These are phyloP conservation scores for Syndactyla subalaris DNA, from an alignment of 2,797 vertebrate genomes.

Conservation along the genomic window DNA sequence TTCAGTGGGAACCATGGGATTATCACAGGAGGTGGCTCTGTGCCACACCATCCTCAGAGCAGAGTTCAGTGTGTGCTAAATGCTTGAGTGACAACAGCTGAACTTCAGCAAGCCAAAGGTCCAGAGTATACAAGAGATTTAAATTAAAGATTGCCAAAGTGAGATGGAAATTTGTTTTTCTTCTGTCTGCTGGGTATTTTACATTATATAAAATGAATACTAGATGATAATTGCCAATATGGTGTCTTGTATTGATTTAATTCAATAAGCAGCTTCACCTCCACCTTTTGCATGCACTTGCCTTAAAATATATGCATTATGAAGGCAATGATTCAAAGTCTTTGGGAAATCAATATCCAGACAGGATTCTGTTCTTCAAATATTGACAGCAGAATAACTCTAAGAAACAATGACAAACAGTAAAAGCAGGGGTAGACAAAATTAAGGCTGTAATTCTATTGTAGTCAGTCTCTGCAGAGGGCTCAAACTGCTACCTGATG, in stretches of 20 bases:
- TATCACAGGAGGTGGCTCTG: neutral
- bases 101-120: neutral
- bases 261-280: constrained; percentile 54
- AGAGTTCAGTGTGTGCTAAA: neutral
- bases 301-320: constrained; percentile 53
- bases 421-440: constrained; percentile 1
- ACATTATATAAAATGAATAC: constrained; percentile 5
- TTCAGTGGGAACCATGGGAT: neutral
- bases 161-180: neutral
- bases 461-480: neutral
- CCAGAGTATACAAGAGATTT: neutral
- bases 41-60: neutral
- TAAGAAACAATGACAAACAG: constrained; percentile 48
- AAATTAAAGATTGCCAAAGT: neutral
- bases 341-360: constrained; percentile 53
- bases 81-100: neutral
- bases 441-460: neutral
- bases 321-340: constrained; percentile 52
- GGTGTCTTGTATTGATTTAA: constrained; percentile 51
- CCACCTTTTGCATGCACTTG: constrained; percentile 45
- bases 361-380: constrained; percentile 45
- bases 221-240: neutral
- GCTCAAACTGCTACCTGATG: neutral
- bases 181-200: neutral
- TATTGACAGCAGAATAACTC: constrained; percentile 58